Percentiles rank a stretch among this genome's conserved stretches.
These are phyloP conservation scores for Leuciscus waleckii DNA, from an alignment of 2,797 vertebrate species.

Conservation along the genomic window DNA sequence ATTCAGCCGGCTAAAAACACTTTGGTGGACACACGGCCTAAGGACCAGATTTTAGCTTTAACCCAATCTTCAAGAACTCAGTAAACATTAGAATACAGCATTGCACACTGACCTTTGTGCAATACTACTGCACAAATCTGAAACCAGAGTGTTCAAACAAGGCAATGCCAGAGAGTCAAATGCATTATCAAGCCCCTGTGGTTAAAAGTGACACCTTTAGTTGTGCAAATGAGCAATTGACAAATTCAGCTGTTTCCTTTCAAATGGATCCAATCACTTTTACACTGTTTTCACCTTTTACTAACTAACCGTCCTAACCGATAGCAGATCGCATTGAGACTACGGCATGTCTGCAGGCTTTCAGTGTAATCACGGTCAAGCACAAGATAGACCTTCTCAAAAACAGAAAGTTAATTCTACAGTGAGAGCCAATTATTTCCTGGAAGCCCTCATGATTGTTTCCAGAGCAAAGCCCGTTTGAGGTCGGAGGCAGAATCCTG, in stretches of 20 bases:
- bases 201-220: neutral
- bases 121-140: no score
- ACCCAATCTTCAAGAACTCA: neutral
- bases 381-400: neutral
- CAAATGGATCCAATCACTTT: neutral
- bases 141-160: neutral
- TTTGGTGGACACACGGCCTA: no score
- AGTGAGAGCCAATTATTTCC: conserved; percentile 10
- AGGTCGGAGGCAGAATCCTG: neutral
- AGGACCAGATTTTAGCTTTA: neutral
- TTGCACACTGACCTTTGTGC: neutral
- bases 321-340: neutral
- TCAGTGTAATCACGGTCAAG: conserved; percentile 6
- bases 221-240: neutral
- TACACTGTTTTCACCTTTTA: neutral
- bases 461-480: neutral
- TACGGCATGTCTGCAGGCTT: neutral
- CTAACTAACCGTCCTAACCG: neutral
- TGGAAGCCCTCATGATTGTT: neutral
- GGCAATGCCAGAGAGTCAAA: neutral
- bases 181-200: neutral
- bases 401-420: neutral
- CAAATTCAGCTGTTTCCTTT: neutral
- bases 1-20: no score
- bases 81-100: neutral